phyloP scores from a whole-genome alignment of 2,888 invertebrate genomes.

The Deilephila elpenor region DNA sequence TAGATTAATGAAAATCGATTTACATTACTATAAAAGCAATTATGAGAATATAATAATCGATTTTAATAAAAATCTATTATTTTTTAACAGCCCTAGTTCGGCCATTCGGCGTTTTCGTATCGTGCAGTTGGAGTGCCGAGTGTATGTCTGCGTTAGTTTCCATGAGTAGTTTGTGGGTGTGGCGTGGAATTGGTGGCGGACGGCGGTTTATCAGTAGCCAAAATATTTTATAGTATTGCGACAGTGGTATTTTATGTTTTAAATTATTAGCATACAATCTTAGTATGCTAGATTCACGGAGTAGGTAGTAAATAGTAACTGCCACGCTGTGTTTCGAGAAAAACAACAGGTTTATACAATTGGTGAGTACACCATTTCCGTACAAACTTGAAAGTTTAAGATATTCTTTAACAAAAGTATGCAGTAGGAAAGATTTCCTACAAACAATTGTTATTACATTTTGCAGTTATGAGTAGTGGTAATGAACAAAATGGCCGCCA shows the following conservation, averaged over 20 bases:
- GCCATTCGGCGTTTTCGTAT: not conserved
- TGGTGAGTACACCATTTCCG: not conserved
- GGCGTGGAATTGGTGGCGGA: too few relatives aligned
- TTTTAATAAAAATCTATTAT: too few relatives aligned
- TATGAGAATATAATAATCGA: too few relatives aligned
- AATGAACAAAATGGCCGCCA: conserved; percentile 67
- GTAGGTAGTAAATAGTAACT: not conserved
- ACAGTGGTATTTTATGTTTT: not conserved
- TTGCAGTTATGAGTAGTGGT: conserved; percentile 54
- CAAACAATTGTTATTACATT: conserved; percentile 3
- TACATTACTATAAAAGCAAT: too few relatives aligned
- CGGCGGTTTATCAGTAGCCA: not conserved
- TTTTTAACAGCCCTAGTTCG: too few relatives aligned
- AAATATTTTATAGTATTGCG: not conserved
- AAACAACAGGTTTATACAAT: not conserved
- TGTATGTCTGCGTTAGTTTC: not conserved
- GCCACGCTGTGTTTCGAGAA: not conserved
- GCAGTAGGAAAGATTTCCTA: not conserved
- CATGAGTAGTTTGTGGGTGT: too few relatives aligned
- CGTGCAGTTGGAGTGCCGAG: not conserved
- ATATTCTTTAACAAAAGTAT: not conserved
- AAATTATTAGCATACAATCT: not conserved
- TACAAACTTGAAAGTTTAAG: not conserved
- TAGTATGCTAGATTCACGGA: not conserved
- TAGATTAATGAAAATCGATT: too few relatives aligned